Evolutionary conservation across 2,797 vertebrate species (phyloP), one percentile per base, ranked within the genome.

Genomic region (Natrix natrix): DNA sequence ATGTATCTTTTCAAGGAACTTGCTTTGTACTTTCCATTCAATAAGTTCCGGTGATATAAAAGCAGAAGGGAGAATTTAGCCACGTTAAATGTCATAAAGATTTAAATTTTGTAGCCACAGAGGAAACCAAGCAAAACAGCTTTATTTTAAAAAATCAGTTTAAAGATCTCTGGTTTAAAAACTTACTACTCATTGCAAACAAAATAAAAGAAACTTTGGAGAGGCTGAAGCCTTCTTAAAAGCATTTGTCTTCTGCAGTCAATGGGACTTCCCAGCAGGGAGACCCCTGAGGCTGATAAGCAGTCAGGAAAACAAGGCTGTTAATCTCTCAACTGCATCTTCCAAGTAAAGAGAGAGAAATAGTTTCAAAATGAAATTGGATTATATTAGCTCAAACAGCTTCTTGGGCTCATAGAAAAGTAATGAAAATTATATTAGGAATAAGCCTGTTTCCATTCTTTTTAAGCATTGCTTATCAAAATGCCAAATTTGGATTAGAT

Each of bases 401-500:
- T 54, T 90, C 14, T 2, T 0, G 59, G 94, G 93, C 94, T 95
- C 94, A 60, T 83, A 91, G 94, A 95, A 94, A 86, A 93, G 94
- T 89, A 14, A 92, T 94, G 66, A 95, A 92, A 92, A 32, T 69
- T 88, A 3, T 13, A 0, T 66, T 91, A 74, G 52, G 92, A 93
- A 96, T 95, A 0, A 92, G 57, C n/a, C 89, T 28, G 78, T 37
- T 20, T 5, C 66, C 92, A 87, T 74, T 93, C 83, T 93, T 93
- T 87, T 89, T 91, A 69, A 96, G 94, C 94, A 96, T 69, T 4
- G 28, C 37, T 96, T 93, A n/a, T 37, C 2, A 52, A 66, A 94
- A 66, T 90, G 22, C 95, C 90, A 94, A 94, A 92, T 90, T 93
- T 90, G 43, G 57, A 66, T 69, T 88, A 93, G 94, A 92, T 92